A percentile compares a stretch with the other conserved stretches of the same genome.
Conservation (phyloP, 2,113 vertebrate genomes). For the Ondatra zibethicus region DNA sequence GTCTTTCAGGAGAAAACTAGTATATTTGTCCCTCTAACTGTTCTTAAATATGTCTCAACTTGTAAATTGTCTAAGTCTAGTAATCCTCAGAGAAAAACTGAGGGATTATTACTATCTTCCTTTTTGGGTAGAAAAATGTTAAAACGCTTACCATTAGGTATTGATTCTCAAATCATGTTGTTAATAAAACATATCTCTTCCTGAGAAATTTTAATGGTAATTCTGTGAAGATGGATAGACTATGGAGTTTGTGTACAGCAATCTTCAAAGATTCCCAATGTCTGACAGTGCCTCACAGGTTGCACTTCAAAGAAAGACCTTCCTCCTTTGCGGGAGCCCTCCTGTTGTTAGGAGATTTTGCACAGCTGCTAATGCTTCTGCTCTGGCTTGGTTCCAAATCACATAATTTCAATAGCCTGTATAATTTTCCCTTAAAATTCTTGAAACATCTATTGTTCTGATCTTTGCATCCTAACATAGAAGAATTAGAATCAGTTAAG, state of each 20-base stretch:
- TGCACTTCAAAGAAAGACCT: slow-evolving; percentile 64
- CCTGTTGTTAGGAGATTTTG: slow-evolving; percentile 42
- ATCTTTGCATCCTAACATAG: neutral
- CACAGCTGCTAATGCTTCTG: slow-evolving; percentile 50
- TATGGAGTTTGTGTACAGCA: neutral
- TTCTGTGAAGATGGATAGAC: slow-evolving; percentile 35
- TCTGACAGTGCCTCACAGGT: slow-evolving; percentile 11
- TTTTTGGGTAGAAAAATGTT: neutral
- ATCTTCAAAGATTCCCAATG: slow-evolving; percentile 33
- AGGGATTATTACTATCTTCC: neutral
- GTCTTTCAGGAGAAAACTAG: neutral
- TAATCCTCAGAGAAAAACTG: slow-evolving; percentile 5
- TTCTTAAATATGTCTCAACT: neutral
- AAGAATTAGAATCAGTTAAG: slow-evolving; percentile 44
- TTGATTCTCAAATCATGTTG: slow-evolving; percentile 37
- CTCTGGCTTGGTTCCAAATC: slow-evolving; percentile 57
- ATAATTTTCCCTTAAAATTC: slow-evolving; percentile 50
- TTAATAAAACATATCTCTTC: neutral
- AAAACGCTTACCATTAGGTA: neutral
- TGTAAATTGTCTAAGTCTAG: neutral
- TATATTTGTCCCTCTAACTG: neutral
- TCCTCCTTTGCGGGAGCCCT: slow-evolving; percentile 41
- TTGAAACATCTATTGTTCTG: slow-evolving; percentile 40
- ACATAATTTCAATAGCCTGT: slow-evolving; percentile 32
- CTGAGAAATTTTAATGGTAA: slow-evolving; percentile 23